Base-by-base conservation (phyloP, 2,888 invertebrate genomes). In the Pelosia muscerda region DNA sequence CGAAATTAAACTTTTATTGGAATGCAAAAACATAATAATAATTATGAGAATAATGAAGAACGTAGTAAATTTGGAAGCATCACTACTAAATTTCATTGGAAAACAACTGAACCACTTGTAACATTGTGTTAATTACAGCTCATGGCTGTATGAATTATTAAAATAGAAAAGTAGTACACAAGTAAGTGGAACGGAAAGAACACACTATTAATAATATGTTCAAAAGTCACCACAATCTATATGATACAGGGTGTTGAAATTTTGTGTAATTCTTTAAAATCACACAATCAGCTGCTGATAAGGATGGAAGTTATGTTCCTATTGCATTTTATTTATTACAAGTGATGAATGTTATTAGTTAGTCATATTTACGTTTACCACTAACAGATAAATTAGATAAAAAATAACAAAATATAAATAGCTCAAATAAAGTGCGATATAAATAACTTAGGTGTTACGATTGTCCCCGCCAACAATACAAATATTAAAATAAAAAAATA, bases 1-100 rank as follows among this genome's bases (percentile, higher is more conserved):
- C n/a, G n/a, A n/a, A n/a, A n/a, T n/a, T n/a, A n/a, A n/a, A n/a
- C n/a, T n/a, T n/a, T n/a, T n/a, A n/a, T n/a, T n/a, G n/a, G n/a
- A n/a, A n/a, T n/a, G n/a, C n/a, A n/a, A 61, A 25, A 59, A 76
- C 57, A 78, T 66, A 68, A 77, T 42, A 73, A 73, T 74, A 55
- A 72, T 73, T 71, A 42, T 31, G 69, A 71, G 71, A 69, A 73
- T 76, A 72, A 71, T 76, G 8, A 8, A n/a, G n/a, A n/a, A 49
- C n/a, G n/a, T n/a, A n/a, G n/a, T n/a, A 49, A 49, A 9, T n/a
- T 19, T 42, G 11, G n/a, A n/a, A n/a, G 49, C n/a, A 13, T 2
- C 13, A 34, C 19, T 42, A 42, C 6, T 19, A 42, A 42, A 42
- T 42, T 42, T 42, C n/a, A 49, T 49, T 49, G 49, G n/a, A 19